phyloP scores from a whole-genome alignment of 1,140 invertebrate species.

The Drosophila mojavensis region DNA sequence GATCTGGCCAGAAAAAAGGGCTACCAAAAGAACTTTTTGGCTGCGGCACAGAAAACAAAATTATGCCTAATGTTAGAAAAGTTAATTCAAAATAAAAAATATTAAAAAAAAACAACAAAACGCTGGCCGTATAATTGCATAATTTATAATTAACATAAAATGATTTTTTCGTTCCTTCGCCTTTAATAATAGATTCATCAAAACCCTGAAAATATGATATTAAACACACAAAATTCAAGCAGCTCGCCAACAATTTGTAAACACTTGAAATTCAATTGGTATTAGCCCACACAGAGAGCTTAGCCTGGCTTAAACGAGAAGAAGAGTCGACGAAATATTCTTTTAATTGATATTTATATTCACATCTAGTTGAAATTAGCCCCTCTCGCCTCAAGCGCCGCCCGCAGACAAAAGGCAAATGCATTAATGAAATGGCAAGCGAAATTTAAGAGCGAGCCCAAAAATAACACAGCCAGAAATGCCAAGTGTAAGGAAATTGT shows the following conservation, averaged over 20 bases:
- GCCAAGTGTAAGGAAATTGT: conserved; percentile 65
- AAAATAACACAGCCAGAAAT: conserved; percentile 70
- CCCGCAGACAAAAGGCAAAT: conserved; percentile 14
- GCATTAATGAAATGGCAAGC: conserved; percentile 69
- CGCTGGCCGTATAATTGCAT: conserved; percentile 27
- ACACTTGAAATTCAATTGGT: background rate
- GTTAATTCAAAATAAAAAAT: conserved; percentile 32
- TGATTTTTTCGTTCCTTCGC: background rate
- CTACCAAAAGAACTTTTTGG: conserved; percentile 46
- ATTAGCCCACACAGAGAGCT: too few species aligned
- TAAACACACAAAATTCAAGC: background rate
- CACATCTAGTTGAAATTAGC: background rate
- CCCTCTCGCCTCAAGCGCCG: conserved; percentile 35
- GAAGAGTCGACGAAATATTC: background rate
- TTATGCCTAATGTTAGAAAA: conserved; percentile 57
- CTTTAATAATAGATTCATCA: conserved; percentile 7
- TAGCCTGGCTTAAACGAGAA: too few species aligned
- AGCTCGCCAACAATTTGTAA: background rate
- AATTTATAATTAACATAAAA: conserved; percentile 26
- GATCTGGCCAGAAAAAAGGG: conserved; percentile 47
- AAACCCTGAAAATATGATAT: too few species aligned
- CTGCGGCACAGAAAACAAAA: conserved; percentile 19
- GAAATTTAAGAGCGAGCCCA: conserved; percentile 71
- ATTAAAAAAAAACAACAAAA: conserved; percentile 13
- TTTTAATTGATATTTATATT: conserved; percentile 7